Percentiles rank a stretch among this genome's conserved stretches.
phyloP scores from a whole-genome alignment of 2,797 vertebrate species.

The Mormyrus proboscirostris region DNA sequence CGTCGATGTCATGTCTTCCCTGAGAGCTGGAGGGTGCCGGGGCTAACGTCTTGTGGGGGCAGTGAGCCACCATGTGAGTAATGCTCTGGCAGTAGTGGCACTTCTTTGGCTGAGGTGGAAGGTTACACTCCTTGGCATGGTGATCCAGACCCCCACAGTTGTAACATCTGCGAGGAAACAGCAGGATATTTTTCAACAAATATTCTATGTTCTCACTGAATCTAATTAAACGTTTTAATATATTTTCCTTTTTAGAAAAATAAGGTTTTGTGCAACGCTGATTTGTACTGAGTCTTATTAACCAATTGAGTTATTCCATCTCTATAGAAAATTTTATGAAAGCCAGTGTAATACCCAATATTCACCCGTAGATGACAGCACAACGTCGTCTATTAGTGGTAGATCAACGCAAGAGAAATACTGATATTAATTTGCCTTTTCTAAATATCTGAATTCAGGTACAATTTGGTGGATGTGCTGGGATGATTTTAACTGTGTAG shows the following conservation, averaged over 20 bases:
- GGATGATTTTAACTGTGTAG: neutral
- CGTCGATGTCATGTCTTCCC: conserved; percentile 70
- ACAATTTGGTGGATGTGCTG: neutral
- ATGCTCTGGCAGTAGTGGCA: conserved; percentile 81
- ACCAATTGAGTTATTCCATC: neutral
- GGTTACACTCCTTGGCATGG: conserved; percentile 74
- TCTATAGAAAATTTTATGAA: neutral
- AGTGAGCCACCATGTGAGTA: conserved; percentile 75
- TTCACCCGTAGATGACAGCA: conserved; percentile 22
- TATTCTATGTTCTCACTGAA: neutral
- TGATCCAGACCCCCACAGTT: conserved; percentile 75
- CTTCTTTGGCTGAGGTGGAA: conserved; percentile 81
- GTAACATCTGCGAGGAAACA: conserved; percentile 62
- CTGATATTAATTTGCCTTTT: neutral
- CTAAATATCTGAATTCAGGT: neutral
- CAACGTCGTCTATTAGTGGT: neutral
- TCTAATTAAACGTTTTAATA: neutral
- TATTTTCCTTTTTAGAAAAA: neutral
- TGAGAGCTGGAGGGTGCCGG: conserved; percentile 56
- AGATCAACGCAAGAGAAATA: neutral
- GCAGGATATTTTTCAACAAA: conserved; percentile 9
- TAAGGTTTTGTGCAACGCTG: neutral
- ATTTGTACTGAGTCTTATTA: neutral
- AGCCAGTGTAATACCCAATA: conserved; percentile 10
- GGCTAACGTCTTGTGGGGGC: conserved; percentile 64